Conservation (phyloP, 2,113 vertebrate species). For the Bucco capensis region DNA sequence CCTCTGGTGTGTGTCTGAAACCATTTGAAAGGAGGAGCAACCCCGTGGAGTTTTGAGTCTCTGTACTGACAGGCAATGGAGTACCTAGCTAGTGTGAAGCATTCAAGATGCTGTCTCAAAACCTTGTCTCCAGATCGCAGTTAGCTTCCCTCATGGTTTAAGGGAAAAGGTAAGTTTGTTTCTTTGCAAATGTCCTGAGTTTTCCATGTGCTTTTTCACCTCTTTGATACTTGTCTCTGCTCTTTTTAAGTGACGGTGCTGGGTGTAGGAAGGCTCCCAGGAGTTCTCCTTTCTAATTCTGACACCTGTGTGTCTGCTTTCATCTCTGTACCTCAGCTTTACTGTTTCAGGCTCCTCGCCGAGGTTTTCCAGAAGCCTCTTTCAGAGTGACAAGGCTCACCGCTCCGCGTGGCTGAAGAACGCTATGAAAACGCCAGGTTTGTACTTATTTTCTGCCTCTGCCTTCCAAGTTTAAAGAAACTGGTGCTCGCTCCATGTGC, state of each 20-base stretch:
- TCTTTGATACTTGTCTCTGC: neutral
- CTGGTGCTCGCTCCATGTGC: rapidly evolving
- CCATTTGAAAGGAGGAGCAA: neutral
- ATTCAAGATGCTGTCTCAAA: neutral
- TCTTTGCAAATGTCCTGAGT: rapidly evolving
- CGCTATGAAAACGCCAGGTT: neutral
- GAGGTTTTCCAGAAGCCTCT: neutral
- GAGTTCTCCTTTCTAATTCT: neutral
- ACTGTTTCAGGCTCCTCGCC: neutral
- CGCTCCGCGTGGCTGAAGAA: neutral
- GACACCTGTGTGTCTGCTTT: neutral
- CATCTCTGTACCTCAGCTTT: neutral
- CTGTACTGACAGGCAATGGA: neutral
- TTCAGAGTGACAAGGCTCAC: rapidly evolving
- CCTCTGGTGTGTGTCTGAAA: neutral
- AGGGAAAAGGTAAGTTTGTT: neutral
- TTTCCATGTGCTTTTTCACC: neutral
- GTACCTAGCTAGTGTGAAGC: rapidly evolving
- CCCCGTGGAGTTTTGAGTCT: neutral
- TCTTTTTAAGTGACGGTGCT: rapidly evolving
- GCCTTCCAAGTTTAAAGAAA: neutral
- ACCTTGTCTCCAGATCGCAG: neutral
- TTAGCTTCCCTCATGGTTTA: rapidly evolving
- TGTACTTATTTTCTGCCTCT: neutral
- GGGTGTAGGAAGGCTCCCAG: neutral